phyloP scores from a whole-genome alignment of 2,797 vertebrate genomes.

The Sebastes steindachneri region DNA sequence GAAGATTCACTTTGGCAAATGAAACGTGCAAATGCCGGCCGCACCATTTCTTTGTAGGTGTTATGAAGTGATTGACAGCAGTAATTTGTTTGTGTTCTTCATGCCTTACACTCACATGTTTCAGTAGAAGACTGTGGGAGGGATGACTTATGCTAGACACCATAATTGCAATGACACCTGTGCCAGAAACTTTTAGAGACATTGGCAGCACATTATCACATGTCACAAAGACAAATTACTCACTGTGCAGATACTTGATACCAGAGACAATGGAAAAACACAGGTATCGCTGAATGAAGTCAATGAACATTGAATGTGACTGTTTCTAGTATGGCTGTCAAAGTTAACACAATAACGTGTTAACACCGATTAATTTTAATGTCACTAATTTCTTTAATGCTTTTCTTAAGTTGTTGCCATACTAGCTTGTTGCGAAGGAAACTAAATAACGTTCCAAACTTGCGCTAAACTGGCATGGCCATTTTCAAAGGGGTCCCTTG shows the following conservation, averaged over 20 bases:
- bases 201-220: neutral
- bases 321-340: no score
- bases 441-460: fast-evolving
- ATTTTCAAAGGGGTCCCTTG: no score
- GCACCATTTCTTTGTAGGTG: no score
- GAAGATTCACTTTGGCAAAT: neutral
- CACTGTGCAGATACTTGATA: no score
- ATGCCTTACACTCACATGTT: neutral
- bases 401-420: no score
- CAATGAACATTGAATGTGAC: neutral
- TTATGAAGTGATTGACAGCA: neutral
- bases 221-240: fast-evolving
- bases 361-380: no score
- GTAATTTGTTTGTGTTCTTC: neutral
- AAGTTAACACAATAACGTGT: no score
- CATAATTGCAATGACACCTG: neutral
- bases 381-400: no score
- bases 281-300: neutral
- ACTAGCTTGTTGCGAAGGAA: no score
- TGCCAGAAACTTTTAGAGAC: neutral
- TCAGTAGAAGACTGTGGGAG: neutral
- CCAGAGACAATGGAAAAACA: no score
- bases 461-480: no score
- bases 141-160: neutral
- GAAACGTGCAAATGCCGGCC: neutral